Conservation (phyloP, 2,113 vertebrate species). For the Antigone vipio region DNA sequence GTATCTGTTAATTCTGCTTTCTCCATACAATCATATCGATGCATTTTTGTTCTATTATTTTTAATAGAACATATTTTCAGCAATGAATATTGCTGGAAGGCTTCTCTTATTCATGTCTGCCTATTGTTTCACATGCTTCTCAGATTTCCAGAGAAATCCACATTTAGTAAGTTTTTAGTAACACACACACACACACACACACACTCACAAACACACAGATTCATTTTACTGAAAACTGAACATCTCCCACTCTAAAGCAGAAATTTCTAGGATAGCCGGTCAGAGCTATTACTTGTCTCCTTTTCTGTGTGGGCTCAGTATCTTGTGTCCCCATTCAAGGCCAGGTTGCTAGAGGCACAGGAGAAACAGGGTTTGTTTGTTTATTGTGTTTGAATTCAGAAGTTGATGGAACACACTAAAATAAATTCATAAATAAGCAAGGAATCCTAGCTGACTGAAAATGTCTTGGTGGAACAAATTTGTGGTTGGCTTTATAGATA, state of each 20-base stretch:
- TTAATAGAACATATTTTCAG: not conserved
- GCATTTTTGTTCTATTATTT: not conserved
- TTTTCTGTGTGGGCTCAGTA: not conserved
- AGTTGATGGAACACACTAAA: not conserved
- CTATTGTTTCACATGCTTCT: not conserved
- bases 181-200: rapidly evolving
- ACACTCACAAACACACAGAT: not conserved
- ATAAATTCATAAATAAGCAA: not conserved
- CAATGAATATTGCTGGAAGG: not conserved
- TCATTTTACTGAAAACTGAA: not conserved
- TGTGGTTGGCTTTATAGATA: not conserved
- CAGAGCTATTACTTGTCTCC: not conserved
- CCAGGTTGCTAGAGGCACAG: not conserved
- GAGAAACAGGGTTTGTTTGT: not conserved
- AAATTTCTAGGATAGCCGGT: not conserved
- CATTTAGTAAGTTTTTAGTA: not conserved
- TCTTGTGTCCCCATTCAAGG: not conserved
- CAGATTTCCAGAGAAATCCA: not conserved
- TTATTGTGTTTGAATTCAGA: not conserved
- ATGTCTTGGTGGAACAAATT: not conserved
- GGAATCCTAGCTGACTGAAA: not conserved
- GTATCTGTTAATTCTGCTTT: not conserved
- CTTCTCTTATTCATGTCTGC: not conserved
- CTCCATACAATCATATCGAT: not conserved
- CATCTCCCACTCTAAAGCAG: not conserved